Evolutionary conservation across 2,888 invertebrate species (phyloP), one percentile per base, ranked within the genome.

Genomic region (Nowickia ferox): DNA sequence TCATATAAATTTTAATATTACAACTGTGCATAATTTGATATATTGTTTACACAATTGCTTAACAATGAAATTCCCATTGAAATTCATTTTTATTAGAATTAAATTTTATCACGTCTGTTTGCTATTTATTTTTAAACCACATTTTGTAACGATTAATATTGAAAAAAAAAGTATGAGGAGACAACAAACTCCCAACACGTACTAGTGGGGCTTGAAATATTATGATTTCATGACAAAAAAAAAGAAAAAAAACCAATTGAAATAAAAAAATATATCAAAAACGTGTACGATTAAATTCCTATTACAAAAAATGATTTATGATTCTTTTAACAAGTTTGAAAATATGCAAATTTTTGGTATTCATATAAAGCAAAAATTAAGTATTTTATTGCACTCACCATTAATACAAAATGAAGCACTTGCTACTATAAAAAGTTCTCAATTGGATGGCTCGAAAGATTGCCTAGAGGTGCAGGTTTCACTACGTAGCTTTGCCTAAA

Each of bases 51-150:
- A 30, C 30, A 30, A 30, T 30, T 30, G 30, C 9, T 38, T 11
- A n/a, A n/a, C 22, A 48, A 51, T 9, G 8, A 66, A 30, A 48
- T 48, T 48, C 15, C n/a, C 30, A 30, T 48, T 13, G 0, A 1
- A 30, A 66, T 48, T 9, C n/a, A 22, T 48, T 66, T 15, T 53
- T 13, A 30, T 30, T 30, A 11, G 19, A 40, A 53, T 40, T 51
- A 38, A 72, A 48, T 72, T 48, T 13, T 38, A 19, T 44, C 59
- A 59, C 72, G 59, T 48, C 46, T 38, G 1, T 59, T 46, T 9
- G 2, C 57, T 13, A 57, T 59, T 72, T 72, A 22, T 59, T 48
- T 13, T 40, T 19, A 38, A 72, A 17, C 19, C 38, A 48, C 13
- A 48, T 40, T 48, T 15, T 48, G n/a, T 48, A 48, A 30, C 30